Conservation (phyloP, 1,140 invertebrate genomes). For the Ceratosolen solmsi region DNA sequence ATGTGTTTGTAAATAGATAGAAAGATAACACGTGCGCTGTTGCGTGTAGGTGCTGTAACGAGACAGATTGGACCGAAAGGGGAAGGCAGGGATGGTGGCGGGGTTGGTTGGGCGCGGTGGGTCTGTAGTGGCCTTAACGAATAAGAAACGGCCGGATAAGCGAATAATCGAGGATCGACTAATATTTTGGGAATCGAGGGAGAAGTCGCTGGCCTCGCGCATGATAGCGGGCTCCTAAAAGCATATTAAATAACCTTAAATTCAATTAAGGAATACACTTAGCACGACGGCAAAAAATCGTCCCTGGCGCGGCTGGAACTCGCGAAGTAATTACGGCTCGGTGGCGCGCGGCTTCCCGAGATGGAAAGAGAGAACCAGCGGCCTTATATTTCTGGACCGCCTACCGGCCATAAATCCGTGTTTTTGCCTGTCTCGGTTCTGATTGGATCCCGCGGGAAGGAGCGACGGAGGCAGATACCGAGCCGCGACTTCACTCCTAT, state of each 20-base stretch:
- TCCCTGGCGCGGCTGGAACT: slow-evolving; percentile 57
- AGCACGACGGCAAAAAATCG: slow-evolving; percentile 62
- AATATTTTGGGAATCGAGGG: slow-evolving; percentile 3
- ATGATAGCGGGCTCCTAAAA: slow-evolving; percentile 54
- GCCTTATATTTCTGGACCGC: slow-evolving; percentile 55
- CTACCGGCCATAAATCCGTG: slow-evolving; percentile 67
- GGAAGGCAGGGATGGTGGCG: neutral
- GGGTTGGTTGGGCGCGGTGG: neutral
- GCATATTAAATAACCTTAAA: slow-evolving; percentile 72
- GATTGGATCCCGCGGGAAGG: slow-evolving; percentile 64
- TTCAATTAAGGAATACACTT: slow-evolving; percentile 71
- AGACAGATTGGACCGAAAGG: too few relatives aligned
- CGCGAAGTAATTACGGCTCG: slow-evolving; percentile 66
- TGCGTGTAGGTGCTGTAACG: too few relatives aligned
- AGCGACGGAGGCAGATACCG: slow-evolving; percentile 12
- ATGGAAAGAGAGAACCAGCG: slow-evolving; percentile 27
- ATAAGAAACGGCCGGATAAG: slow-evolving; percentile 12
- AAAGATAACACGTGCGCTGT: too few relatives aligned
- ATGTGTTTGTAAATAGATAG: too few relatives aligned
- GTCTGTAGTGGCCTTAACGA: neutral
- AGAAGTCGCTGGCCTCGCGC: slow-evolving; percentile 14
- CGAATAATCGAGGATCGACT: neutral
- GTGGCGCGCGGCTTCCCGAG: slow-evolving; percentile 45
- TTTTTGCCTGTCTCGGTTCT: slow-evolving; percentile 59
- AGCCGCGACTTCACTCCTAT: neutral